Base-by-base conservation (phyloP, 2,888 invertebrate genomes). In the Drosophila cognata region DNA sequence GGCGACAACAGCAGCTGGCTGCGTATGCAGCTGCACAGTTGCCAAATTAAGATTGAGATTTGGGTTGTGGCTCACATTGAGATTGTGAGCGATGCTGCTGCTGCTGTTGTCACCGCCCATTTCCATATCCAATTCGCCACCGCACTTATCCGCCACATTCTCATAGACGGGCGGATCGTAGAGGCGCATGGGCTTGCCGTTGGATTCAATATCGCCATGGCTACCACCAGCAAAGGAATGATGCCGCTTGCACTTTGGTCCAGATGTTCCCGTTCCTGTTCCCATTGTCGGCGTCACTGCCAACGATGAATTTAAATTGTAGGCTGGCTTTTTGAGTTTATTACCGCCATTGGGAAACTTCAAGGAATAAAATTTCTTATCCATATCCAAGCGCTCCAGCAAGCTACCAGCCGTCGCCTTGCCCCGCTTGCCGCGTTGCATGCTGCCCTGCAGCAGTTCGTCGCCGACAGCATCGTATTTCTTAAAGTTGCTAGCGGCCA, bases 61-160 rank as follows among this genome's bases (percentile, higher is more conserved):
- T 21, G 58, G 62, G 77, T 50, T 76, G 13, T 25, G 29, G 7
- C 25, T 16, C 25, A 46, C 16, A 50, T 46, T 58, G 18, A 46
- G 36, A n/a, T 43, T 52, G 67, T 35, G 67, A 28, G 25, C 41
- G 67, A 51, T 73, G 80, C 71, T 78, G 72, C 52, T 73, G 79
- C 74, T 83, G 82, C 79, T 76, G 77, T 67, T 71, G 62, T 72
- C 67, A 48, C 72, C 68, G 63, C 81, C 81, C 63, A 84, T 71
- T 60, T 82, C 82, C 88, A 81, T 78, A 71, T 70, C 71, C 62
- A 56, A 33, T 18, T 90, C 88, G 55, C 61, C 85, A 56, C 25
- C 84, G 68, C 89, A 91, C 91, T 95, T 95, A 73, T 94, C 95
- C 51, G 95, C 95, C 64, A 96, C 92, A 89, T 96, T 95, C 91